Evolutionary conservation across 2,888 invertebrate genomes (phyloP).

Genomic region (Exephanes ischioxanthus): DNA sequence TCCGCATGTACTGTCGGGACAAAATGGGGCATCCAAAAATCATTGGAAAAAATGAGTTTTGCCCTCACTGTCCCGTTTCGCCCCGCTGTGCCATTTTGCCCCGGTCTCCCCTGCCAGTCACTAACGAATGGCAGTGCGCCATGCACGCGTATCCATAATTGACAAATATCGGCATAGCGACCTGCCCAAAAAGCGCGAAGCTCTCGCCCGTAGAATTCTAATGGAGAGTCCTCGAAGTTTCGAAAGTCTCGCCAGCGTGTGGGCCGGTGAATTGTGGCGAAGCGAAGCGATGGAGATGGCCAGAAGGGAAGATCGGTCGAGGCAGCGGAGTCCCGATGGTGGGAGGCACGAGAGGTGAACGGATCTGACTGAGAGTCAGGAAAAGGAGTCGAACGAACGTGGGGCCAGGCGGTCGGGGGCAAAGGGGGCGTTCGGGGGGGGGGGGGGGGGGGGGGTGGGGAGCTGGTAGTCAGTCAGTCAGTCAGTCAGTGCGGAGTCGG

Average conservation of each 20-base stretch:
- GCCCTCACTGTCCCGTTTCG: too few relatives aligned
- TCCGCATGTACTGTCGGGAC: too few relatives aligned
- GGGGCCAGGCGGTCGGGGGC: constrained; percentile 27
- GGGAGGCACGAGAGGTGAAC: constrained; percentile 38
- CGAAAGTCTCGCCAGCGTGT: constrained; percentile 5
- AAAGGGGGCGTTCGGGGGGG: neutral
- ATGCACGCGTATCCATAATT: neutral
- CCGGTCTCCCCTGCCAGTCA: too few relatives aligned
- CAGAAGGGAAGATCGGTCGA: constrained; percentile 37
- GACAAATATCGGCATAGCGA: neutral
- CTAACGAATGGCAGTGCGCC: neutral
- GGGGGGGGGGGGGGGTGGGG: constrained; percentile 50
- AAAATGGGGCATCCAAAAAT: too few relatives aligned
- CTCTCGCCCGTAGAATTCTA: neutral
- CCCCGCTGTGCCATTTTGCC: too few relatives aligned
- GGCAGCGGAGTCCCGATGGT: constrained; percentile 42
- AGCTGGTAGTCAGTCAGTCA: constrained; percentile 71
- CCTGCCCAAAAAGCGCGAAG: too few relatives aligned
- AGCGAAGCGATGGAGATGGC: constrained; percentile 27
- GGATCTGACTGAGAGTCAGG: constrained; percentile 55
- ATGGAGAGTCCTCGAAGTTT: neutral
- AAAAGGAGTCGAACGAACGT: constrained; percentile 33
- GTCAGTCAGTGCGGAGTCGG: constrained; percentile 73
- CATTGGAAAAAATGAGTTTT: too few relatives aligned
- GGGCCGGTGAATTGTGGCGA: constrained; percentile 27